Evolutionary conservation across 2,888 invertebrate species (phyloP), one percentile per base, ranked within the genome.

Genomic region (Homarus gammarus): DNA sequence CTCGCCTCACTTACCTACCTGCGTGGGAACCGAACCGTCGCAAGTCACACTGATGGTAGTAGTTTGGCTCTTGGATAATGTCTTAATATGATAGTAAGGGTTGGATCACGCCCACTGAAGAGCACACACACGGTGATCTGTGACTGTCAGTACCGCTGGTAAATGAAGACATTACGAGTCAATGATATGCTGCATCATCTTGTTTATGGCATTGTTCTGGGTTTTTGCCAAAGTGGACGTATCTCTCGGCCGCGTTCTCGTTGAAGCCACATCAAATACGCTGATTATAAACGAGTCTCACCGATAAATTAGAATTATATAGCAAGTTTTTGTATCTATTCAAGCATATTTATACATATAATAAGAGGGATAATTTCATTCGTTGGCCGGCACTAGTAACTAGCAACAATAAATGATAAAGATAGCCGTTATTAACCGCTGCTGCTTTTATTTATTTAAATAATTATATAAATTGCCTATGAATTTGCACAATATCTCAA

Each of bases 41-140:
- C 56, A 78, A 78, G 51, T 78, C 78, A 78, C 33, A 51, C 56
- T 51, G 78, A 51, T 78, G n/a, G 8, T 56, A 78, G 78, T 78
- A 78, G 15, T 78, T 78, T 33, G 36, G 33, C 51, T 18, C 51
- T 33, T 78, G 18, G 56, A 44, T 49, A 56, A 33, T 51, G 33
- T 56, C 22, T 78, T 36, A 78, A 56, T 27, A 22, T 15, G 15
- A 51, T 22, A 36, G 77, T 44, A 27, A 33, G 22, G 27, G 27
- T 31, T n/a, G 77, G 44, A 15, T 44, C 27, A 27, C 27, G 27
- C 49, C 77, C 44, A 27, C 31, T 0, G 44, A 77, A 12, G 8
- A 33, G 3, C 56, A 18, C 56, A 22, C 56, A 15, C 12, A 22
- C 22, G 18, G 56, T 56, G 22, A 56, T 56, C 15, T 56, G 56